Evolutionary conservation across 2,113 vertebrate species (phyloP), one percentile per base, ranked within the genome.

Genomic region (Megalops atlanticus): DNA sequence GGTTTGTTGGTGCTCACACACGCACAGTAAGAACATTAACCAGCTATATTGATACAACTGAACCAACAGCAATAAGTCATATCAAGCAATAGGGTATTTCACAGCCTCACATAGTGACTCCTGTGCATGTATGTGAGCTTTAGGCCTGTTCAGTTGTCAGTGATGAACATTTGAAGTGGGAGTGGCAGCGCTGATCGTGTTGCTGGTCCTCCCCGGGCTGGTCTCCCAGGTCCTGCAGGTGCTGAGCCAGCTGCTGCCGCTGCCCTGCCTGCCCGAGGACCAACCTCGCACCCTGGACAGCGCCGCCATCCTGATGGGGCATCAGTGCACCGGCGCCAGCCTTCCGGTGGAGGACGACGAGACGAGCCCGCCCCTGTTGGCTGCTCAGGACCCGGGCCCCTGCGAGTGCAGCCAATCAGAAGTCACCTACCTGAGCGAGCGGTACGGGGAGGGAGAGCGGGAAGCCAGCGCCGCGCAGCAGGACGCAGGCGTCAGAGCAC

Each of bases 351-450:
- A 93, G 90, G 91, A 92, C 14, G 93, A 91, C 35, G 92, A 94
- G 86, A 85, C 80, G 83, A 85, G 82, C 35, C 36, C 45, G 8
- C 31, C 3, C 15, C 39, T 38, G 0, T 36, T 24, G 10, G 31
- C 72, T 10, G 14, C 49, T 0, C 35, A 16, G 15, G 77, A 10
- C 87, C 72, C 27, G 15, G 12, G 73, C 5, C 88, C 87, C 16
- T 89, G 89, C 15, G 89, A 94, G 31, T 91, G 80, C 38, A 91
- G 91, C 76, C 89, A 89, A 76, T 95, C 94, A 70, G 92, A 95
- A 85, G 89, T 93, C 45, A 92, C 86, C 0, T 95, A 91, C 41
- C 49, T 88, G 82, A 85, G 83, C 21, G 35, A 64, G 1, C 2
- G 41, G 6, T 0, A 21, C 72, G 41, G 39, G 14, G 8, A 14